Evolutionary conservation across 2,113 vertebrate genomes (phyloP).

Genomic region (Spheniscus mendiculus): DNA sequence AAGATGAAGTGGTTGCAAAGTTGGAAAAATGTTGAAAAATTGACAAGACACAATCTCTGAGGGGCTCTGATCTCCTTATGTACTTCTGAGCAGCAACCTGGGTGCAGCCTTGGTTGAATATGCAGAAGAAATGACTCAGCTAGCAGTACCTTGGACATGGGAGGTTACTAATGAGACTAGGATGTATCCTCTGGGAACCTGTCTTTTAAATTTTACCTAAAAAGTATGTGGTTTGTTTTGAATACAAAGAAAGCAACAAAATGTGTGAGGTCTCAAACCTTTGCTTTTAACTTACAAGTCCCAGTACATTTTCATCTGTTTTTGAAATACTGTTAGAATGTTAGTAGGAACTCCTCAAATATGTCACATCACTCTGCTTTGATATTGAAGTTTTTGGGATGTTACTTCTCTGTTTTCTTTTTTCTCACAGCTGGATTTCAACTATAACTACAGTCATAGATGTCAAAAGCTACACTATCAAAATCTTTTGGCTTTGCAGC

Average conservation of each 20-base stretch:
- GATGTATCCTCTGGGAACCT: neutral
- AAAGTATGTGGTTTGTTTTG: neutral
- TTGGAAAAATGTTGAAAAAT: neutral
- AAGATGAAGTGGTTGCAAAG: neutral
- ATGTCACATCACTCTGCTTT: neutral
- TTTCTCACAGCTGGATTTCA: neutral
- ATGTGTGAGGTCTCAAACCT: neutral
- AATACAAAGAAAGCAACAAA: neutral
- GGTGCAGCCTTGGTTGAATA: neutral
- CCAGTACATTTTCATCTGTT: neutral
- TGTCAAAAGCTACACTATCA: neutral
- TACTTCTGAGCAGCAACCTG: neutral
- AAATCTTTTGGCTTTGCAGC: neutral
- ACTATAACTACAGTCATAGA: neutral
- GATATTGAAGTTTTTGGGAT: neutral
- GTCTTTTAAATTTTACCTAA: neutral
- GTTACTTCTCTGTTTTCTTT: neutral
- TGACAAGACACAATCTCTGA: neutral
- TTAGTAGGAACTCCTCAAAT: neutral
- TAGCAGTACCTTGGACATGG: neutral
- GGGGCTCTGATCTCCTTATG: neutral
- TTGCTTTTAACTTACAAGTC: neutral
- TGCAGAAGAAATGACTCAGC: neutral
- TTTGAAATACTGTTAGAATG: neutral
- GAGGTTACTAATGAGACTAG: neutral